These are phyloP conservation scores for Rhadina sibilatrix DNA, from an alignment of 2,113 vertebrate species.

Conservation along the genomic window DNA sequence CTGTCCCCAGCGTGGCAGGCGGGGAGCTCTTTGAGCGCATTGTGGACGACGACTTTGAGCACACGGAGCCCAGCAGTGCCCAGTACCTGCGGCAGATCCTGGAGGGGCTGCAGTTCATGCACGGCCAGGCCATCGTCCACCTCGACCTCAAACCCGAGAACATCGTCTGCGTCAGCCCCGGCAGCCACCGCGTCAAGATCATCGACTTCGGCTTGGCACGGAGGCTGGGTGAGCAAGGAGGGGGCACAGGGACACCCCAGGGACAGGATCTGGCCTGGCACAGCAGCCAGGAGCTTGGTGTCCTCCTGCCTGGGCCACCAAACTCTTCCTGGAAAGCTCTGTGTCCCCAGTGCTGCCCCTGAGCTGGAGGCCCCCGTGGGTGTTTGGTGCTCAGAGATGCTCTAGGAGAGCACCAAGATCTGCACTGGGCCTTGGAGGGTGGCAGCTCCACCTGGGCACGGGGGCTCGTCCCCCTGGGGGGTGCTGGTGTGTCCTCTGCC, in stretches of 20 bases:
- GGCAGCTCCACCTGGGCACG: not conserved
- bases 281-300: not conserved
- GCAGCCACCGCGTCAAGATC: constrained; percentile 81
- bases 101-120: constrained; percentile 83
- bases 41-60: constrained; percentile 81
- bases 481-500: not conserved
- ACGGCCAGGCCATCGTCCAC: constrained; percentile 78
- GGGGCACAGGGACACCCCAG: not conserved
- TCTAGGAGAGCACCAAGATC: not conserved
- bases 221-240: constrained; percentile 75
- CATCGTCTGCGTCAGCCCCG: constrained; percentile 79
- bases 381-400: not conserved
- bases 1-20: constrained; percentile 76
- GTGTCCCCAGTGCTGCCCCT: not conserved
- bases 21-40: constrained; percentile 88
- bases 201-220: constrained; percentile 85
- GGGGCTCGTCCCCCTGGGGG: rapidly evolving
- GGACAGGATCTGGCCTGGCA: not conserved
- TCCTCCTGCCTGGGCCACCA: not conserved
- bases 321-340: not conserved
- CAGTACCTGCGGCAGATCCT: constrained; percentile 87
- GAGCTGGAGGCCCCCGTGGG: not conserved
- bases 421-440: rapidly evolving
- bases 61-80: constrained; percentile 83
- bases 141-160: constrained; percentile 90